Conservation (phyloP, 1,140 invertebrate genomes). For the Druon quercuslanigerum region DNA sequence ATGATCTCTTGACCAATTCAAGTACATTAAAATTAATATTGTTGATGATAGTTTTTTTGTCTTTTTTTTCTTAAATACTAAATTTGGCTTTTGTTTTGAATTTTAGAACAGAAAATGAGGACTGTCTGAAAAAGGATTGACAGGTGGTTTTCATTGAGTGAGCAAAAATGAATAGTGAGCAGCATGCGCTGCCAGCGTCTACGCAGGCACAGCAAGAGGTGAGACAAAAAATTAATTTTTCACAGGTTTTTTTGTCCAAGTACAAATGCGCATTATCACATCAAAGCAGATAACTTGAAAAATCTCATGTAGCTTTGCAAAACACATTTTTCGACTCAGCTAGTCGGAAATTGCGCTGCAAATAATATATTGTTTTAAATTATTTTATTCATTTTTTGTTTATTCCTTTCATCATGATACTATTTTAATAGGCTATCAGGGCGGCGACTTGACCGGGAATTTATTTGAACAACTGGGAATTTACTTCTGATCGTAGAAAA, state of each 20-base stretch:
- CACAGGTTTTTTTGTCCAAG: constrained; percentile 61
- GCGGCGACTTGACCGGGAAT: too few relatives aligned
- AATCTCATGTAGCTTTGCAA: neutral
- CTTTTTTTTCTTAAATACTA: neutral
- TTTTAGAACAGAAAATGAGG: constrained; percentile 68
- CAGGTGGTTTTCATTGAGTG: constrained; percentile 64
- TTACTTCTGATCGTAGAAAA: too few relatives aligned
- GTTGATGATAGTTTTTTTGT: too few relatives aligned
- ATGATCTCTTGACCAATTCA: too few relatives aligned
- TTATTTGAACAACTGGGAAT: too few relatives aligned
- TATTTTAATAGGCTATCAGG: too few relatives aligned
- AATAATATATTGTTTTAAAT: too few relatives aligned
- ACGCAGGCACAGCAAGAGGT: constrained; percentile 75
- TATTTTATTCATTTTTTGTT: too few relatives aligned
- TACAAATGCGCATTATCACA: constrained; percentile 61
- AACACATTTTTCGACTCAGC: too few relatives aligned
- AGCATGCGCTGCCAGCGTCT: constrained; percentile 75
- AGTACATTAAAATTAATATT: too few relatives aligned
- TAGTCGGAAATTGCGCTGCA: too few relatives aligned
- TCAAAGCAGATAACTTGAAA: constrained; percentile 31
- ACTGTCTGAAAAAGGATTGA: constrained; percentile 61
- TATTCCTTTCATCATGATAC: too few relatives aligned
- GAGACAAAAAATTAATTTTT: constrained; percentile 49
- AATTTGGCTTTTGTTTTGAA: constrained; percentile 33
- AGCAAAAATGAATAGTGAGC: constrained; percentile 75